Evolutionary conservation across 2,113 vertebrate species (phyloP).

Genomic region (Antechinus stuartii): DNA sequence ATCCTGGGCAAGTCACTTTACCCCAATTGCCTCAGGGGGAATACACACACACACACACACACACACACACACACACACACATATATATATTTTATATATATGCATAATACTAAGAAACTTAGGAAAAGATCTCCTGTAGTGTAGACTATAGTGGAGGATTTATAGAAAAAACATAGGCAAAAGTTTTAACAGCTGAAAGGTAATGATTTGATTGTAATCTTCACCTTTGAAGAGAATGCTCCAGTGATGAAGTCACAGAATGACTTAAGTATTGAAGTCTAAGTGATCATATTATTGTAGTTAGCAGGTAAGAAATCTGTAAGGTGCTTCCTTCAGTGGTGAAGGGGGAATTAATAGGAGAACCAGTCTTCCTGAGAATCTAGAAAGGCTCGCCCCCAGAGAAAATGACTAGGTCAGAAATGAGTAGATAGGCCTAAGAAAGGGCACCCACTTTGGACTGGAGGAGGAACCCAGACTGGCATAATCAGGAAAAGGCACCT

Average conservation of each 20-base stretch:
- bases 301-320: not conserved
- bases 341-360: not conserved
- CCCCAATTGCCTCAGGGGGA: too few relatives aligned
- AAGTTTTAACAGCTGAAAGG: not conserved
- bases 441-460: not conserved
- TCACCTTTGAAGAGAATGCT: not conserved
- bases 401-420: not conserved
- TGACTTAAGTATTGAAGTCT: not conserved
- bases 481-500: not conserved
- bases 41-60: too few relatives aligned
- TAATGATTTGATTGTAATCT: not conserved
- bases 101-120: not conserved
- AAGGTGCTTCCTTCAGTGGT: not conserved
- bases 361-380: not conserved
- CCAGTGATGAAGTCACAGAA: not conserved
- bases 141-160: not conserved
- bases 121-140: not conserved
- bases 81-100: too few relatives aligned
- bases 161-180: not conserved
- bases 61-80: too few relatives aligned
- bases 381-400: not conserved
- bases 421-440: not conserved
- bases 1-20: too few relatives aligned
- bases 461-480: not conserved
- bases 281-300: not conserved